Conservation (phyloP, 2,888 invertebrate species). For the Bombyx huttoni region DNA sequence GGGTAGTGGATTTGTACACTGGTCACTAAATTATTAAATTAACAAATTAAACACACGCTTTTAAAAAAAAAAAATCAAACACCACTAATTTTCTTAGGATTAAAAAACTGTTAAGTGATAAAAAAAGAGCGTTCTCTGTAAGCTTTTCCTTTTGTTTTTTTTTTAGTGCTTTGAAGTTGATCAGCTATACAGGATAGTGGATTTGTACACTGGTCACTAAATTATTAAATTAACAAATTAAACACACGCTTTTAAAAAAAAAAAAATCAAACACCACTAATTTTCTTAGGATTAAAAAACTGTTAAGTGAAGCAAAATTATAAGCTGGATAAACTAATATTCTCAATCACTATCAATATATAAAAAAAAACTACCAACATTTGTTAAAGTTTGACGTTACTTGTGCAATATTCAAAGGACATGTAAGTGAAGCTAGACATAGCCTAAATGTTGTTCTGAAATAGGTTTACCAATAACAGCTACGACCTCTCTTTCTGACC, state of each 20-base stretch:
- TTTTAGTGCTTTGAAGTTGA: slow-evolving; percentile 29
- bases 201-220: slow-evolving; percentile 45
- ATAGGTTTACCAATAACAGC: slow-evolving; percentile 44
- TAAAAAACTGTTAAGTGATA: slow-evolving; percentile 13
- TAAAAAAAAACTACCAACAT: slow-evolving; percentile 14
- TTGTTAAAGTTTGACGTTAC: slow-evolving; percentile 5
- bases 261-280: slow-evolving; percentile 12
- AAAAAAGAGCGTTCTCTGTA: neutral
- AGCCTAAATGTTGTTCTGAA: slow-evolving; percentile 72
- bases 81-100: slow-evolving; percentile 6
- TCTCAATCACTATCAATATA: neutral
- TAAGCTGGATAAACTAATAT: slow-evolving; percentile 27
- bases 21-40: slow-evolving; percentile 17
- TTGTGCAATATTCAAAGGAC: slow-evolving; percentile 28
- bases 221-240: slow-evolving; percentile 9
- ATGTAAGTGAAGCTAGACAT: slow-evolving; percentile 43
- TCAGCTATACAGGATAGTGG: slow-evolving; percentile 23
- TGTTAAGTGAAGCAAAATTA: slow-evolving; percentile 7
- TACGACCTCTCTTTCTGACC: slow-evolving; percentile 44
- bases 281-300: slow-evolving; percentile 9
- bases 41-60: slow-evolving; percentile 14
- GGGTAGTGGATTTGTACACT: slow-evolving; percentile 48
- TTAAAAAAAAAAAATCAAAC: slow-evolving; percentile 13
- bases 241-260: slow-evolving; percentile 15
- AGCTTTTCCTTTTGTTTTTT: no score